Evolutionary conservation across 2,113 vertebrate genomes (phyloP), one percentile per base, ranked within the genome.

Genomic region (Thalassoma bifasciatum): DNA sequence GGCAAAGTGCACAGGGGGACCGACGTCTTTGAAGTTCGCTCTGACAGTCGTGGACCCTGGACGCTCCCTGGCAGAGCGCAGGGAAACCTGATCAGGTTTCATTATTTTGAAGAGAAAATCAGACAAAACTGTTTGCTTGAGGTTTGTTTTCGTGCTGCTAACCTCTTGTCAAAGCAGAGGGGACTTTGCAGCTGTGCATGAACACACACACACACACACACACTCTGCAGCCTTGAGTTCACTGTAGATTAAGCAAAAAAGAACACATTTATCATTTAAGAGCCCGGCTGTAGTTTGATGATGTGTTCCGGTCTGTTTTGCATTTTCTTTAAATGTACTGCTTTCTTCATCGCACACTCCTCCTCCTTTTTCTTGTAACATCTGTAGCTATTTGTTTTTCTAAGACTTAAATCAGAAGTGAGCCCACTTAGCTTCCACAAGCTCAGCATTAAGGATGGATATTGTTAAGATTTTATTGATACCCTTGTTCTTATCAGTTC

Each of bases 31-130:
- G 88, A 92, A 91, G 92, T 90, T 14, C 36, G 69, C 38, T 80
- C 75, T 81, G 88, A 89, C 82, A 86, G 87, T 83, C 64, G 87
- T 85, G 77, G 78, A 83, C 79, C 85, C 85, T 47, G 76, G 73
- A 89, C 72, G 75, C 80, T 89, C 81, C 68, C 65, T 86, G 87
- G 88, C 88, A 88, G 68, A 53, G 81, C 11, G 44, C 69, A 58
- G 75, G 69, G 69, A 85, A 73, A 82, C 76, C 66, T 50, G 82
- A 86, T 92, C 90, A 86, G 49, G 46, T 91, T 89, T 84, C 80
- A 90, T 92, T 92, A 92, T 81, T 86, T 56, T 92, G 90, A 93
- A 86, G 88, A 75, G 84, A 92, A 88, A 92, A 88, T 92, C 92
- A 92, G 87, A 89, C 84, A 66, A n/a, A 85, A 87, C 54, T 23